Evolutionary conservation across 2,113 vertebrate species (phyloP).

Genomic region (Oryzias melastigma): DNA sequence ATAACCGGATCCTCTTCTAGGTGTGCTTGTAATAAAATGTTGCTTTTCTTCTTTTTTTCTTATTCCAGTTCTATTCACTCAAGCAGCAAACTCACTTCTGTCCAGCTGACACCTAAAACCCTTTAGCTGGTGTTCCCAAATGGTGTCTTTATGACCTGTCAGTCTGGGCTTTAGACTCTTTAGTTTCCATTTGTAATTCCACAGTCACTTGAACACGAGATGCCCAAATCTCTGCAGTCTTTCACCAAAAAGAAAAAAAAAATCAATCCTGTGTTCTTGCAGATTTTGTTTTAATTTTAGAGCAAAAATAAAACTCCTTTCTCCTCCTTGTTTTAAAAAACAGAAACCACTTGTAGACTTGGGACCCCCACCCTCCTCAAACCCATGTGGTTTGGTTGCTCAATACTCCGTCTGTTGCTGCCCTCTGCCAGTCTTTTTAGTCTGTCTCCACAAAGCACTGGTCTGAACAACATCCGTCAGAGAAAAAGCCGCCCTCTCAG

Average conservation of each 20-base stretch:
- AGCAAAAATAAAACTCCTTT: constrained; percentile 5
- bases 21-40: constrained; percentile 21
- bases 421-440: constrained; percentile 29
- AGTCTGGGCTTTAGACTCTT: constrained; percentile 41
- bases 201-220: constrained; percentile 41
- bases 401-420: constrained; percentile 44
- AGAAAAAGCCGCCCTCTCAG: constrained; percentile 31
- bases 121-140: constrained; percentile 17
- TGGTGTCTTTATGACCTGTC: constrained; percentile 28
- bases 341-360: constrained; percentile 1
- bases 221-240: constrained; percentile 26
- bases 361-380: constrained; percentile 44
- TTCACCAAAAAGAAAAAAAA: constrained; percentile 22
- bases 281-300: constrained; percentile 19
- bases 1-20: constrained; percentile 75
- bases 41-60: constrained; percentile 17
- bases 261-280: constrained; percentile 40
- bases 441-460: constrained; percentile 54
- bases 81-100: constrained; percentile 28
- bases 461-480: constrained; percentile 37
- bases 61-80: constrained; percentile 11
- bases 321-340: constrained; percentile 63
- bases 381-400: constrained; percentile 34
- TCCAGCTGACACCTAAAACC: constrained; percentile 36
- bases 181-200: constrained; percentile 33